Percentiles rank a stretch among this genome's conserved stretches.
Conservation (phyloP, 2,797 vertebrate species). For the Lacerta bilineata region DNA sequence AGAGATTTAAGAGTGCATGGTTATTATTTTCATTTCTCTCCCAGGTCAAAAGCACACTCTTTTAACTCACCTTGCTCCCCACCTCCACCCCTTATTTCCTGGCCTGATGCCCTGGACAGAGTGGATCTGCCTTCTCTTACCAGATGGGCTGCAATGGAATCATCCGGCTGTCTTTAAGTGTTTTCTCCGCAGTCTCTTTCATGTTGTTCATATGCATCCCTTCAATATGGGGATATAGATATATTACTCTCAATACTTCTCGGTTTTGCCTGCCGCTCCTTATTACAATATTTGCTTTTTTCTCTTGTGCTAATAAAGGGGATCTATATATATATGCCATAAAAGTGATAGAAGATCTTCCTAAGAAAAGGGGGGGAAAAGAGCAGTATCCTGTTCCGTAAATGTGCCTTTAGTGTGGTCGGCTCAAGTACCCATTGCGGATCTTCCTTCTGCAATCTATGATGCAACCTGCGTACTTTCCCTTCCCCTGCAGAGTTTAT, state of each 20-base stretch:
- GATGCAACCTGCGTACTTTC: constrained; percentile 24
- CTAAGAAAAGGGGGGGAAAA: constrained; percentile 57
- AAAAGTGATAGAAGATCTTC: constrained; percentile 52
- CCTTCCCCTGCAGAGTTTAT: constrained; percentile 31
- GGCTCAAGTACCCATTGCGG: constrained; percentile 48
- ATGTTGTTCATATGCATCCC: constrained; percentile 39
- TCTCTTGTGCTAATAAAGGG: constrained; percentile 60
- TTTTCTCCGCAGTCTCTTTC: constrained; percentile 1
- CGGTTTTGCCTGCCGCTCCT: constrained; percentile 12
- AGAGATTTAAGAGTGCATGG: background rate
- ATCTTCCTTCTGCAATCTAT: constrained; percentile 54
- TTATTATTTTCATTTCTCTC: background rate
- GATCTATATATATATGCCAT: constrained; percentile 7
- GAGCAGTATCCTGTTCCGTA: constrained; percentile 28
- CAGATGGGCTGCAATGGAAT: background rate
- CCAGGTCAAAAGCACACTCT: accelerated
- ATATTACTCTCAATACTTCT: constrained; percentile 15
- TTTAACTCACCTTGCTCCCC: background rate
- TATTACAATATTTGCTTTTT: constrained; percentile 57
- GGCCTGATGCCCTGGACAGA: constrained; percentile 20
- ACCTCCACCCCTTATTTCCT: too few species aligned
- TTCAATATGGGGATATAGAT: constrained; percentile 47
- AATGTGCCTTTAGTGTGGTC: constrained; percentile 59
- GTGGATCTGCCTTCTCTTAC: background rate
- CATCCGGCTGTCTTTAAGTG: background rate